Evolutionary conservation across 2,113 vertebrate genomes (phyloP), one percentile per base, ranked within the genome.

Genomic region (Gadus macrocephalus): DNA sequence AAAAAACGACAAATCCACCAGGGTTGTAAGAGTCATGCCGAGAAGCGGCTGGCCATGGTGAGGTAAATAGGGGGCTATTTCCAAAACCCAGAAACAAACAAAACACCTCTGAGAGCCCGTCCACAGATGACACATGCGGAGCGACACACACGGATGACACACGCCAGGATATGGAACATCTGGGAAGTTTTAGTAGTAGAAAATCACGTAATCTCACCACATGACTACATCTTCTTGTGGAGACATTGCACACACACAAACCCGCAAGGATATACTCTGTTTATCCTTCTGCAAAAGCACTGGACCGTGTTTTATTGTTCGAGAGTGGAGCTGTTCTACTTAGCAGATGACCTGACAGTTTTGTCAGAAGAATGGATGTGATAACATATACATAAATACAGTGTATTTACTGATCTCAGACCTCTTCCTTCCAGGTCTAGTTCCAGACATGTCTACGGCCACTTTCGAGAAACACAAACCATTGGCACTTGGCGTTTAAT

Each of bases 1-100:
- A 35, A 25, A 25, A 84, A 82, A 85, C 85, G 82, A 87, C 87
- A 87, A 81, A 86, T 81, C 72, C 62, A 72, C 80, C 66, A 6
- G 74, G 73, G 67, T 62, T 70, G 28, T 35, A 62, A 76, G 6
- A 64, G 31, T 63, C 60, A 63, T 65, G 75, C 71, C 78, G 70
- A 25, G 58, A 19, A 17, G 70, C 70, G 53, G 61, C 28, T 12
- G 69, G 62, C 20, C 61, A 53, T 64, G 20, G n/a, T 19, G 19
- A 22, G 42, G 38, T 25, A 53, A 53, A 66, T 22, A 53, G 22
- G 53, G 17, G 19, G 0, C 35, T 20, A 20, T 65, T 49, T 49
- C 2, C 12, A 53, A 53, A 66, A 25, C 64, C 3, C 19, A 53
- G 53, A 15, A 55, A 55, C 12, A 55, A 55, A 55, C 53, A 55